These are phyloP conservation scores for Caretta caretta DNA, from an alignment of 2,113 vertebrate genomes.

Conservation along the genomic window DNA sequence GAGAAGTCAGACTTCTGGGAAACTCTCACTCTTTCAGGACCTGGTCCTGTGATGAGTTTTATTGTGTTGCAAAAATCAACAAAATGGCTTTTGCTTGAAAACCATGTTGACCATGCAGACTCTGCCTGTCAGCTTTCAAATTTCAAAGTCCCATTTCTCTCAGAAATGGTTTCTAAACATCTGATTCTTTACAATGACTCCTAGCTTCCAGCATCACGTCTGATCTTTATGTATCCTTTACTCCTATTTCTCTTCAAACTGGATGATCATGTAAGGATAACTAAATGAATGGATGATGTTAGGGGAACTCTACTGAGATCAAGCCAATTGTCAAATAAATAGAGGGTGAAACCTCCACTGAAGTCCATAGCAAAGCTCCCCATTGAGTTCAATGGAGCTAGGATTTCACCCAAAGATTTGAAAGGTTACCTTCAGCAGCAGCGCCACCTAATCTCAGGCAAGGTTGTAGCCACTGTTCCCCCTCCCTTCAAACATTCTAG, in stretches of 20 bases:
- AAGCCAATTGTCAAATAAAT: constrained; percentile 6
- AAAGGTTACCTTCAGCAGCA: too few species aligned
- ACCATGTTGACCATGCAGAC: background rate
- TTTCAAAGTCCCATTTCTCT: constrained; percentile 7
- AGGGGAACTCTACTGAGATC: background rate
- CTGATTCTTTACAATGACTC: constrained; percentile 15
- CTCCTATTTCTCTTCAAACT: background rate
- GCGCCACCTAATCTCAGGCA: too few species aligned
- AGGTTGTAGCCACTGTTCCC: too few species aligned
- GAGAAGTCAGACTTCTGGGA: background rate
- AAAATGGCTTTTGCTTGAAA: constrained; percentile 12
- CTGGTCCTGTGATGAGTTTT: too few species aligned
- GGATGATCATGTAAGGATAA: background rate
- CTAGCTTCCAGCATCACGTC: background rate
- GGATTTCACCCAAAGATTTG: background rate
- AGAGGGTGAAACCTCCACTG: background rate
- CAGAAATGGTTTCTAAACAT: accelerated
- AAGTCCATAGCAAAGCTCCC: background rate
- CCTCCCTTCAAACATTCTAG: too few species aligned
- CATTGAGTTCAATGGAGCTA: background rate
- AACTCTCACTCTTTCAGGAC: accelerated
- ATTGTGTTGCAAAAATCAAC: background rate
- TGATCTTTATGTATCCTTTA: background rate
- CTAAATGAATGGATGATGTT: background rate
- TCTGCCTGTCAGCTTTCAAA: background rate